Evolutionary conservation across 2,888 invertebrate species (phyloP).

Genomic region (Drosophila ezoana): DNA sequence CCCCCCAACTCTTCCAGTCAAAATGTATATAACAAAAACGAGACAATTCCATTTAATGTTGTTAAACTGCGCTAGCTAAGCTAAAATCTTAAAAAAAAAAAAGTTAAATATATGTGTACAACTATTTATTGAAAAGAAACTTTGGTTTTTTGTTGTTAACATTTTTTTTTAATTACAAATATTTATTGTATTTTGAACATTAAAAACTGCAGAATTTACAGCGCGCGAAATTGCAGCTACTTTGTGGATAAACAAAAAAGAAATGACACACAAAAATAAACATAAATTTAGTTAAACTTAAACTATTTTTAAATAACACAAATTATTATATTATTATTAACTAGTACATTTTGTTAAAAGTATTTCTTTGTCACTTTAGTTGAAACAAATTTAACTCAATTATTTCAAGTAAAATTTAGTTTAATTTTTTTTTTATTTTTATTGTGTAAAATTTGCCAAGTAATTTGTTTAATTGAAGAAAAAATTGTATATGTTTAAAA

Average conservation of each 20-base stretch:
- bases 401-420: constrained; percentile 12
- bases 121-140: constrained; percentile 71
- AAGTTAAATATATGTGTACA: constrained; percentile 81
- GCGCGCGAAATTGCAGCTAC: constrained; percentile 11
- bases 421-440: neutral
- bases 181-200: constrained; percentile 15
- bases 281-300: constrained; percentile 14
- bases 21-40: constrained; percentile 31
- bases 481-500: constrained; percentile 41
- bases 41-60: constrained; percentile 51
- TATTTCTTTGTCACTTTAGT: constrained; percentile 16
- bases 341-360: constrained; percentile 20
- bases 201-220: constrained; percentile 35
- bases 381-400: constrained; percentile 5
- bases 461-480: constrained; percentile 9
- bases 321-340: constrained; percentile 9
- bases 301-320: constrained; percentile 11
- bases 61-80: constrained; percentile 64
- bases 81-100: constrained; percentile 40
- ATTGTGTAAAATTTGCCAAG: constrained; percentile 11
- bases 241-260: constrained; percentile 23
- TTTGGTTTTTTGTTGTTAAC: constrained; percentile 55
- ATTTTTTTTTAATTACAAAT: neutral
- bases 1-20: neutral
- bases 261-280: constrained; percentile 10